Conservation (phyloP, 92 coral and sea anemone species). For the Zoanthus solanderi region DNA sequence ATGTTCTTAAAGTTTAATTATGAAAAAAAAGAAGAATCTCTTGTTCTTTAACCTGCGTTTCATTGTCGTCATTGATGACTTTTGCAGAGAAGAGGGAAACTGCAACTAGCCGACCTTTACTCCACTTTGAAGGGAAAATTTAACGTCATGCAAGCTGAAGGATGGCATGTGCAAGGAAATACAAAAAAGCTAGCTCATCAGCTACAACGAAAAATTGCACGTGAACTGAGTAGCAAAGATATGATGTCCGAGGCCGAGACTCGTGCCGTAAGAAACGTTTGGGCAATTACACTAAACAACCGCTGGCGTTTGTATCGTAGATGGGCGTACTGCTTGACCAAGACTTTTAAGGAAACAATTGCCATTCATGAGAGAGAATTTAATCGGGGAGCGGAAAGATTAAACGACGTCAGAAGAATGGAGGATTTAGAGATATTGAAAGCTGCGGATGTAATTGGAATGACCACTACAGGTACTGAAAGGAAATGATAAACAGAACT, state of each 20-base stretch:
- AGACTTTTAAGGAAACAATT: constrained; percentile 62
- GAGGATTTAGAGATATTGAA: constrained; percentile 80
- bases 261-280: constrained; percentile 61
- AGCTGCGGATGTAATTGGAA: constrained; percentile 83
- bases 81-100: not conserved
- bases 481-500: too few relatives aligned
- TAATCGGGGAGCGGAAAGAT: constrained; percentile 69
- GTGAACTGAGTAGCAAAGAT: constrained; percentile 75
- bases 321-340: constrained; percentile 71
- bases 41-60: not conserved
- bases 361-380: constrained; percentile 69
- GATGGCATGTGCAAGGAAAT: constrained; percentile 66
- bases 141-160: constrained; percentile 48
- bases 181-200: constrained; percentile 41
- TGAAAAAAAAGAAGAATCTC: too few relatives aligned
- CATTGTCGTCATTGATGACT: not conserved
- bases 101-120: constrained; percentile 58
- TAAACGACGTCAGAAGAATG: constrained; percentile 73
- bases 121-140: constrained; percentile 10
- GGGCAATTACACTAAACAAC: constrained; percentile 62
- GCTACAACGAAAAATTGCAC: constrained; percentile 59
- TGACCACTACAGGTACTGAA: constrained; percentile 90
- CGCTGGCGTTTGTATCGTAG: constrained; percentile 96
- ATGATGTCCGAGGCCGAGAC: constrained; percentile 79
- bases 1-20: too few relatives aligned